Base-by-base conservation (phyloP, 2,888 invertebrate species). In the Tanytarsus gracilentus region DNA sequence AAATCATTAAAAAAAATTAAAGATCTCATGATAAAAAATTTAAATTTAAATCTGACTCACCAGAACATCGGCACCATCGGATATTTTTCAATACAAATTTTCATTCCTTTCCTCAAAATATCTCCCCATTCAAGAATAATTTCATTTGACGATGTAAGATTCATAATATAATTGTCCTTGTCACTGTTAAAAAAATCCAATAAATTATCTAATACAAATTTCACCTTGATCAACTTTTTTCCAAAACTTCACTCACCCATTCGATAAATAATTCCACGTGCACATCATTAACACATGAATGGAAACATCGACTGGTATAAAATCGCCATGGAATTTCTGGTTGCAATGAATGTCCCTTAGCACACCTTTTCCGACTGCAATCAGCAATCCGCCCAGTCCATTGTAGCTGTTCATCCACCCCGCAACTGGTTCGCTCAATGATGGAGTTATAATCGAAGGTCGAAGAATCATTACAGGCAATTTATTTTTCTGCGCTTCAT, bases 401-500 rank as follows among this genome's bases (percentile, higher is more conserved):
- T 61, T 56, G 14, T 50, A 50, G 7, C 53, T 56, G 11, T 56
- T 49, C 4, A 49, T 49, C 30, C 30, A 62, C 3, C 58, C 58
- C 18, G n/a, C 9, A 8, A 40, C 4, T 52, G 62, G 62, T 33
- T 62, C 58, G 21, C 26, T 48, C 29, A 36, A 30, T 6, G 62
- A 36, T 53, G 30, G 14, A n/a, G 14, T 33, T 2, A 53, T 18
- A 65, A 93, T 92, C 25, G 92, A 90, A 2, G 94, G 94, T 66
- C 94, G 75, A 1, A 86, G 83, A 56, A 95, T 84, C 23, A 82
- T 85, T 1, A 87, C 77, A 0, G 92, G 92, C 55, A 89, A 76
- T 61, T 77, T 77, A 0, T 78, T 73, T 0, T 78, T 44, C 23
- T 44, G 78, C 65, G 85, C 84, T 64, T 84, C 81, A 0, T 79